Evolutionary conservation across 1,140 invertebrate species (phyloP), one percentile per base, ranked within the genome.

Genomic region (Lordiphosa stackelbergi): DNA sequence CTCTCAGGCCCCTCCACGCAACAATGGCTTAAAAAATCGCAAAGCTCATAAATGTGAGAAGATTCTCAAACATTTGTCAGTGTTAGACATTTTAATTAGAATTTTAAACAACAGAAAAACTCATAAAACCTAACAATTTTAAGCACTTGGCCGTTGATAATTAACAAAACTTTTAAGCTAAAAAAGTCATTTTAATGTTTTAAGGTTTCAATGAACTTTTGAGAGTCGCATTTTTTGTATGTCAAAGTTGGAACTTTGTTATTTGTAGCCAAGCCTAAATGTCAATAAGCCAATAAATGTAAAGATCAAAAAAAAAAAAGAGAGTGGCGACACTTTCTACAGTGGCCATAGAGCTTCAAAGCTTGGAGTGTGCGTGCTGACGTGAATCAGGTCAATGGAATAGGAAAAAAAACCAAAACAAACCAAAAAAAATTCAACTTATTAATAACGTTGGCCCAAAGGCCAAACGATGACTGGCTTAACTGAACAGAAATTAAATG

Each of bases 21-120:
- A 54, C 53, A 54, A 54, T 54, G 53, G 53, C 28, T 24, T 45
- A 24, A 16, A 34, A 54, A 54, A 40, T 34, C 35, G 51, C 24
- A 42, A 54, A 35, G 37, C 53, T 35, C 53, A 37, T 45, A 45
- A 45, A 54, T 54, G 53, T 54, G 53, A 54, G 53, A 54, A 54
- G 41, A 54, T 54, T 54, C 53, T 37, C 53, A 34, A 38, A 31
- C 24, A 35, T 49, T 43, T 47, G 13, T 28, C 36, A 57, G 38
- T 65, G 66, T 69, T 65, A 53, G 66, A 71, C 56, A 58, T 63
- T 71, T 52, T 64, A 71, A 71, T 69, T 69, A 71, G 55, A 69
- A 69, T 60, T 51, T 65, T 46, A 63, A 37, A 38, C 22, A 34
- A 45, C 28, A 36, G 24, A 35, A 46, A 43, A 35, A 38, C 47